Base-by-base conservation (phyloP, 2,797 vertebrate genomes). In the Argyrosomus regius region DNA sequence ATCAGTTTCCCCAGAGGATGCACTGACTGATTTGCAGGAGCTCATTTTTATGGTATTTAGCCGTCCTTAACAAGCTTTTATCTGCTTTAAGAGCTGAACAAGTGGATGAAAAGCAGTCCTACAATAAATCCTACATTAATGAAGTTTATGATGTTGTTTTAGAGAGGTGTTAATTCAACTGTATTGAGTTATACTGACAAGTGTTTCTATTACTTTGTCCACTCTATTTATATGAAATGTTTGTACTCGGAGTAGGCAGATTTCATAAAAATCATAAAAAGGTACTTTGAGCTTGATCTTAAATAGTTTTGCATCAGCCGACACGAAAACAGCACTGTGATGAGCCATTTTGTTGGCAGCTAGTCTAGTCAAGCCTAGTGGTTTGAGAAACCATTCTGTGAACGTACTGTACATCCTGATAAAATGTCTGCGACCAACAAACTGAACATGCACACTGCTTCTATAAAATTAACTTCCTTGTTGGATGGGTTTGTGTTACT, bases 371-470 rank as follows among this genome's bases (percentile, higher is more conserved):
- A 24, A 50, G 18, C 54, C 13, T 1, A 8, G 26, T 41, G 8
- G 31, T n/a, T 59, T 28, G 13, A 75, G 35, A 39, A 72, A 46
- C 3, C 26, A 12, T 7, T 65, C 14, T 66, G 66, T 52, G 41
- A 73, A 66, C 6, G 3, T 28, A 18, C 20, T 31, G 46, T 11
- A 18, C 18, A 49, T 14, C 61, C 60, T 61, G 60, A 60, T 56
- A 50, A 65, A 69, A 54, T 13, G 63, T 41, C 57, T 53, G 59
- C 61, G 72, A 75, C 72, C 45, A 72, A 67, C 24, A 60, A 60
- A 56, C 75, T 39, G 50, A 58, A 72, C 57, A 63, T n/a, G 26
- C 54, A 67, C 20, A 48, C 35, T 46, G 43, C 56, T 60, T 22
- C 9, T 18, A 12, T 48, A 50, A 72, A 59, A 35, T n/a, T 1